Conservation (phyloP, 2,113 vertebrate genomes). For the Antigone vipio region DNA sequence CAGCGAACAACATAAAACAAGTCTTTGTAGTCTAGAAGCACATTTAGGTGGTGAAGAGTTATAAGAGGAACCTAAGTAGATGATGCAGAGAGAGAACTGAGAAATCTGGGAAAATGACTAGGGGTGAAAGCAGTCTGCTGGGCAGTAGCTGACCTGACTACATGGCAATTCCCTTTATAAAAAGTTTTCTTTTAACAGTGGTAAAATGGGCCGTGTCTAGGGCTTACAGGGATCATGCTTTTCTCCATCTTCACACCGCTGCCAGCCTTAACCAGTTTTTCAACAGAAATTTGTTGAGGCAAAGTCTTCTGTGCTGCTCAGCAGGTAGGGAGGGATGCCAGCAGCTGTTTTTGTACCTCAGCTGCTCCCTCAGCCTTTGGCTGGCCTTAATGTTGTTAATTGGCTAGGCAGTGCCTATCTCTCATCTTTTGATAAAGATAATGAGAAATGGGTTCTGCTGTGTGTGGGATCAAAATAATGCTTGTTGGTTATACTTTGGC, state of each 20-base stretch:
- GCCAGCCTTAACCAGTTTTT: background rate
- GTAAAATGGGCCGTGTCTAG: background rate
- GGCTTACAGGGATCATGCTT: background rate
- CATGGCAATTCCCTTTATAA: background rate
- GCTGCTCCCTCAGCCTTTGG: background rate
- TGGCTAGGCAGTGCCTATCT: background rate
- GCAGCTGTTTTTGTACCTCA: rapidly evolving
- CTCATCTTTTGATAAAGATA: background rate
- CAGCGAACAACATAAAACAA: background rate
- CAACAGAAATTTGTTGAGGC: background rate
- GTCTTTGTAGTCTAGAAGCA: background rate
- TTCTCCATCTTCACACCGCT: background rate
- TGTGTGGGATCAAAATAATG: background rate
- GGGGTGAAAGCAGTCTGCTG: background rate
- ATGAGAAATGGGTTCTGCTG: conserved; percentile 9
- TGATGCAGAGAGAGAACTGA: background rate
- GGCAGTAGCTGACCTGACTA: background rate
- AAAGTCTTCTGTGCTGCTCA: background rate
- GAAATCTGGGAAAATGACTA: background rate
- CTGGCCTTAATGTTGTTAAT: background rate
- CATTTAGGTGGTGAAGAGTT: background rate
- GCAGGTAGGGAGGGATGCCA: background rate
- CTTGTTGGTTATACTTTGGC: background rate
- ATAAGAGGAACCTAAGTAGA: background rate
- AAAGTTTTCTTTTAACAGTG: background rate